phyloP scores from a whole-genome alignment of 2,888 invertebrate species.

The Tuta absoluta region DNA sequence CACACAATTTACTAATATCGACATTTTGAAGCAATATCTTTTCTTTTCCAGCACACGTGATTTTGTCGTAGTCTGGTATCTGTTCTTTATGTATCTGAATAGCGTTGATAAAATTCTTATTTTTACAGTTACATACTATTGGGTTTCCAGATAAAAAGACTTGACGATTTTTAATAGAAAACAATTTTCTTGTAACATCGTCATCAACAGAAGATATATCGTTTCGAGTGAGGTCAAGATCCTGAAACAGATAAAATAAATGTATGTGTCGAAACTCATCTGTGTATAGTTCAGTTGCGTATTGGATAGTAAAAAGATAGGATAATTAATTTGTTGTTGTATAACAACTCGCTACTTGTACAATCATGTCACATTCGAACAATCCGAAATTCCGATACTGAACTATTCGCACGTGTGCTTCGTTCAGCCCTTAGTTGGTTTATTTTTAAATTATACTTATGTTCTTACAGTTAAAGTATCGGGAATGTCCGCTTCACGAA shows the following conservation, averaged over 20 bases:
- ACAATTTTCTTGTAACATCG: neutral
- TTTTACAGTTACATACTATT: constrained; percentile 3
- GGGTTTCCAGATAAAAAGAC: neutral
- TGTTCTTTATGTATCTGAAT: neutral
- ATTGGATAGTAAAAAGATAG: too few species aligned
- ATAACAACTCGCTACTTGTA: too few species aligned
- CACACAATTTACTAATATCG: neutral
- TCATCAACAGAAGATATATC: neutral
- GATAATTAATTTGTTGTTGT: too few species aligned
- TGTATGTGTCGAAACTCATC: neutral
- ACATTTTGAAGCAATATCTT: neutral
- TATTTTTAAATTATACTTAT: neutral
- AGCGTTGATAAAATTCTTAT: neutral
- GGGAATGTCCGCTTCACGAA: neutral
- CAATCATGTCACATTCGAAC: too few species aligned
- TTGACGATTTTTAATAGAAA: constrained; percentile 5
- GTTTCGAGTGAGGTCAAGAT: neutral
- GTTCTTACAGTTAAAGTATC: neutral
- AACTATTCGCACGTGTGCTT: too few species aligned
- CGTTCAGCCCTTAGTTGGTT: neutral
- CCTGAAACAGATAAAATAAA: neutral
- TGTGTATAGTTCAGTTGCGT: too few species aligned
- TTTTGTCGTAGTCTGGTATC: neutral
- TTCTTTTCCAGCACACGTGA: neutral
- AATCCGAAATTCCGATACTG: too few species aligned